A percentile compares a stretch with the other conserved stretches of the same genome.
These are phyloP conservation scores for Heliconius charithonia DNA, from an alignment of 2,888 invertebrate genomes.

Conservation along the genomic window DNA sequence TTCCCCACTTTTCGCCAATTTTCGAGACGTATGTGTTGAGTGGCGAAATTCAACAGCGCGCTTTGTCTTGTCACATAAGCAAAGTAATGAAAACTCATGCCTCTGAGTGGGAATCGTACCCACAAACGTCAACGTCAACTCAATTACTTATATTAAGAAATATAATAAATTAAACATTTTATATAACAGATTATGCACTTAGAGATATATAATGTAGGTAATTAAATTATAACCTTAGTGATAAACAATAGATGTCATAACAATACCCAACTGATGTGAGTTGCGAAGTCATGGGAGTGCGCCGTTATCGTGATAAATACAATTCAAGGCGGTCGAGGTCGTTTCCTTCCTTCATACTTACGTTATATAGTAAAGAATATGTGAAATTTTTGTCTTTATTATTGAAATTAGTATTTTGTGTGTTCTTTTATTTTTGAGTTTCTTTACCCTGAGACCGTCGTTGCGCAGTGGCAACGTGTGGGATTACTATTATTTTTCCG, in stretches of 20 bases:
- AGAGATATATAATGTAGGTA: conserved; percentile 14
- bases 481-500: too few species aligned
- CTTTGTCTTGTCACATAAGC: too few species aligned
- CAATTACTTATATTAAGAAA: background rate
- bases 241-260: conserved; percentile 37
- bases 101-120: background rate
- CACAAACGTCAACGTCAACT: background rate
- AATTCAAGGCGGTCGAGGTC: conserved; percentile 31
- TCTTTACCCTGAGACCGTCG: background rate
- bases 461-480: too few species aligned
- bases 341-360: conserved; percentile 33
- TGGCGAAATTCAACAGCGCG: too few species aligned
- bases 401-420: too few species aligned
- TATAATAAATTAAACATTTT: background rate
- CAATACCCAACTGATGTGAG: conserved; percentile 23
- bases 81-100: background rate
- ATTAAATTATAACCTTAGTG: conserved; percentile 31
- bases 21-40: too few species aligned
- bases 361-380: background rate
- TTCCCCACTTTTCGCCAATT: too few species aligned
- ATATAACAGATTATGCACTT: conserved; percentile 23
- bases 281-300: conserved; percentile 41
- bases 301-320: conserved; percentile 28
- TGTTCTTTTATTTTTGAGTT: background rate
- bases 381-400: background rate